Evolutionary conservation across 2,797 vertebrate genomes (phyloP).

Genomic region (Brachyrhaphis roseni): DNA sequence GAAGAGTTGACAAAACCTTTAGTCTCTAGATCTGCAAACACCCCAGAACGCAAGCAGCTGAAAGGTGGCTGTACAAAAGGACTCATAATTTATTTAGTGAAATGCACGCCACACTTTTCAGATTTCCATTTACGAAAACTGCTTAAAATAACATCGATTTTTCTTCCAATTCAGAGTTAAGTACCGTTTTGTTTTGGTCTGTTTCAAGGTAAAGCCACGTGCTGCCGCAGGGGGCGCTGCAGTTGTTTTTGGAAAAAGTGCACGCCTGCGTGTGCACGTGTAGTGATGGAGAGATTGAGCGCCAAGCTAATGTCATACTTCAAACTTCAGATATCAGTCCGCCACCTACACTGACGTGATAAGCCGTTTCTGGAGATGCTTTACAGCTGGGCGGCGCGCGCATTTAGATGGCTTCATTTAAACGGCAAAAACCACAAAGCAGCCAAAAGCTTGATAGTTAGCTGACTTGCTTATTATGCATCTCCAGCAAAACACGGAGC

Average conservation of each 20-base stretch:
- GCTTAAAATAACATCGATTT: background rate
- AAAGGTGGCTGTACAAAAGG: background rate
- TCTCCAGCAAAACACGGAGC: background rate
- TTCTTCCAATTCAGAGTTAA: background rate
- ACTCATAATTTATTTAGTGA: background rate
- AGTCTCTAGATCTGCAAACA: background rate
- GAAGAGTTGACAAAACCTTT: no score
- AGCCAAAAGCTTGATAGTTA: background rate
- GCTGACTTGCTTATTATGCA: background rate
- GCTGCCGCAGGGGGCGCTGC: slow-evolving; percentile 53
- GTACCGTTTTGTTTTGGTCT: background rate
- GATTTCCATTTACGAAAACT: background rate
- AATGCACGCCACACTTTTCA: background rate
- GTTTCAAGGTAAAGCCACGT: background rate
- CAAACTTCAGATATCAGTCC: background rate
- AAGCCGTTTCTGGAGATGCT: background rate
- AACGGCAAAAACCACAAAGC: background rate
- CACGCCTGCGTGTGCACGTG: slow-evolving; percentile 49
- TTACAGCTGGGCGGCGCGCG: background rate
- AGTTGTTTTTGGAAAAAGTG: slow-evolving; percentile 21
- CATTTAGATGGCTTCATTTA: slow-evolving; percentile 26
- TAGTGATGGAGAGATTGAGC: slow-evolving; percentile 46
- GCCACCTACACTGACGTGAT: rapidly evolving
- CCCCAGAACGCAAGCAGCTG: background rate
- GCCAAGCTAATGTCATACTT: slow-evolving; percentile 39